phyloP scores from a whole-genome alignment of 2,888 invertebrate genomes.

The Coremacera marginata region DNA sequence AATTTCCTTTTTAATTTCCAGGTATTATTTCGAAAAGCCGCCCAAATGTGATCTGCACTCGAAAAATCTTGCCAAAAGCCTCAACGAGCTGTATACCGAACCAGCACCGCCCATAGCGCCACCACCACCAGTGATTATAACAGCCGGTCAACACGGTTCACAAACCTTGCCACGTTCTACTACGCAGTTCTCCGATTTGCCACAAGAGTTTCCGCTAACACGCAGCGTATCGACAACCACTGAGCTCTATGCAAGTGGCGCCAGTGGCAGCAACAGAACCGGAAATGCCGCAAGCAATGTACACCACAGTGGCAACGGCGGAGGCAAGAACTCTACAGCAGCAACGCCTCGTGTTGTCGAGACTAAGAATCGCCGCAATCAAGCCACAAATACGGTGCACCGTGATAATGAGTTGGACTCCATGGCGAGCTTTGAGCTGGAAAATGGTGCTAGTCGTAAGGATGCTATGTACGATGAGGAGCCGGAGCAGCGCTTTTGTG shows the following conservation, averaged over 20 bases:
- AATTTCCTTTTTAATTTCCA: constrained; percentile 39
- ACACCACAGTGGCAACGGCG: constrained; percentile 22
- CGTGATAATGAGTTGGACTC: constrained; percentile 31
- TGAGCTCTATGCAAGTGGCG: constrained; percentile 60
- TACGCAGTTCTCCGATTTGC: constrained; percentile 56
- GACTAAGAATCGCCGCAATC: constrained; percentile 55
- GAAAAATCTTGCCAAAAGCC: constrained; percentile 66
- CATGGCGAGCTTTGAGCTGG: constrained; percentile 34
- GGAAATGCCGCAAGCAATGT: constrained; percentile 21
- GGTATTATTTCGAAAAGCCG: constrained; percentile 67
- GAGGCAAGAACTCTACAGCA: constrained; percentile 13
- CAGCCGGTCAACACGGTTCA: constrained; percentile 30
- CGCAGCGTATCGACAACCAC: constrained; percentile 68
- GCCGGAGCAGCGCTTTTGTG: constrained; percentile 57
- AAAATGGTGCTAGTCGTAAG: constrained; percentile 41
- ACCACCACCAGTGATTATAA: constrained; percentile 44
- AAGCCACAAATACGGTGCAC: constrained; percentile 59
- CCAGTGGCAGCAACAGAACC: constrained; percentile 42
- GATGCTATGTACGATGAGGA: constrained; percentile 43
- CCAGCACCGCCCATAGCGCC: constrained; percentile 51
- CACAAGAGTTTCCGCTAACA: constrained; percentile 65
- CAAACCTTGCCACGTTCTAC: constrained; percentile 50
- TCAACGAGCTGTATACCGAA: constrained; percentile 67
- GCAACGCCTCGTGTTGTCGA: constrained; percentile 19
- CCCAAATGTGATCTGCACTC: constrained; percentile 66